phyloP scores from a whole-genome alignment of 2,797 vertebrate species.

The Apogon talboti region DNA sequence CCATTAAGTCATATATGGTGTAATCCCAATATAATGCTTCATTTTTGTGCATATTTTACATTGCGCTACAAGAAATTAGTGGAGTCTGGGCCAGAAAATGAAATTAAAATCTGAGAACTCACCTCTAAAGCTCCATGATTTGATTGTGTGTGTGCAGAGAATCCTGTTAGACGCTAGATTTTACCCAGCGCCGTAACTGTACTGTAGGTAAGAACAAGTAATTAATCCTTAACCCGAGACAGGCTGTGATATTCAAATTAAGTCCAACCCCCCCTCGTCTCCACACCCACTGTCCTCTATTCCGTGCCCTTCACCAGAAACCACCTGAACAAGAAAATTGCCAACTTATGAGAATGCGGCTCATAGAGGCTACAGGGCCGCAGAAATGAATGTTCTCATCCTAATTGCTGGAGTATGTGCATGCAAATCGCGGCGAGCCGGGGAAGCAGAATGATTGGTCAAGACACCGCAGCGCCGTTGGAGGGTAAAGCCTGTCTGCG shows the following conservation, averaged over 20 bases:
- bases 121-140: not conserved
- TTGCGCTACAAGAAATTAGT: too few relatives aligned
- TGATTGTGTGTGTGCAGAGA: not conserved
- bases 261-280: not conserved
- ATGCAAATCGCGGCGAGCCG: slow-evolving; percentile 14
- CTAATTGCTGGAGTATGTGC: slow-evolving; percentile 31
- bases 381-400: slow-evolving; percentile 1
- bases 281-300: slow-evolving; percentile 3
- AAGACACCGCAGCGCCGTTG: not conserved
- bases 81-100: too few relatives aligned
- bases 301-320: slow-evolving; percentile 10
- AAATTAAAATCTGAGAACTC: too few relatives aligned
- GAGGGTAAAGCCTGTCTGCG: not conserved
- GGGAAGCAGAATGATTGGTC: not conserved
- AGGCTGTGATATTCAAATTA: slow-evolving; percentile 17
- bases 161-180: not conserved
- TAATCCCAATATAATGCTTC: too few relatives aligned
- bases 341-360: slow-evolving; percentile 3
- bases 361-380: not conserved
- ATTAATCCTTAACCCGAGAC: slow-evolving; percentile 9
- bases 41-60: too few relatives aligned
- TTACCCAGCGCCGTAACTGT: not conserved
- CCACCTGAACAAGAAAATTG: slow-evolving; percentile 15
- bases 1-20: too few relatives aligned
- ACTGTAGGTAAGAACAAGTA: slow-evolving; percentile 8